Evolutionary conservation across 2,888 invertebrate species (phyloP).

Genomic region (Eupithecia pulchellata): DNA sequence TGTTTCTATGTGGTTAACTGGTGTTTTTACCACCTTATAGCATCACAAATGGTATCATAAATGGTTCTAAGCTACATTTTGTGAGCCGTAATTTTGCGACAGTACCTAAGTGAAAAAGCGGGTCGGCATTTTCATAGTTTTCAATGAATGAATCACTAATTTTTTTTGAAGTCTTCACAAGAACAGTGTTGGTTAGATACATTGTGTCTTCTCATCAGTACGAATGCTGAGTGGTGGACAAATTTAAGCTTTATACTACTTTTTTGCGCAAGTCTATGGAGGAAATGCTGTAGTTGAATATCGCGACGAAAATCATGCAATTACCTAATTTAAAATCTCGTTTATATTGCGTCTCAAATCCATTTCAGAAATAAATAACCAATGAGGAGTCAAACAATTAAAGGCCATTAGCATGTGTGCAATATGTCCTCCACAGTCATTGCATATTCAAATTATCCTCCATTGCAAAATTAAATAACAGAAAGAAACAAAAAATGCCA

Average conservation of each 20-base stretch:
- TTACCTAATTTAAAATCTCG: too few species aligned
- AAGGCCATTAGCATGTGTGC: slow-evolving; percentile 34
- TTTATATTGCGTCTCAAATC: too few species aligned
- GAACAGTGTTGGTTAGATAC: too few species aligned
- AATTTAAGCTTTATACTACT: background rate
- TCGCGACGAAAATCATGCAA: too few species aligned
- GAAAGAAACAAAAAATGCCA: slow-evolving; percentile 79
- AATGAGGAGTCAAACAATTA: background rate
- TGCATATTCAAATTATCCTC: slow-evolving; percentile 80
- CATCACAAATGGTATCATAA: too few species aligned
- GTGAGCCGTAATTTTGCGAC: too few species aligned
- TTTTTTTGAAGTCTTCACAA: too few species aligned
- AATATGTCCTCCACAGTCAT: slow-evolving; percentile 77
- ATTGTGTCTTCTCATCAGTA: too few species aligned
- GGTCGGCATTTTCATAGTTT: too few species aligned
- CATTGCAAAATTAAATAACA: slow-evolving; percentile 82
- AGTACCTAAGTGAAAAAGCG: too few species aligned
- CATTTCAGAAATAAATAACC: background rate
- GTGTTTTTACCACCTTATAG: background rate
- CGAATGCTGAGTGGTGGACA: background rate
- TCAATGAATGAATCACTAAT: background rate
- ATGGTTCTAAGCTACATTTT: too few species aligned
- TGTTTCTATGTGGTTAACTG: background rate
- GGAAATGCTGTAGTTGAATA: background rate
- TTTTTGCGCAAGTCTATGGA: background rate